Conservation (phyloP, 1,140 invertebrate species). For the Fopius arisanus region DNA sequence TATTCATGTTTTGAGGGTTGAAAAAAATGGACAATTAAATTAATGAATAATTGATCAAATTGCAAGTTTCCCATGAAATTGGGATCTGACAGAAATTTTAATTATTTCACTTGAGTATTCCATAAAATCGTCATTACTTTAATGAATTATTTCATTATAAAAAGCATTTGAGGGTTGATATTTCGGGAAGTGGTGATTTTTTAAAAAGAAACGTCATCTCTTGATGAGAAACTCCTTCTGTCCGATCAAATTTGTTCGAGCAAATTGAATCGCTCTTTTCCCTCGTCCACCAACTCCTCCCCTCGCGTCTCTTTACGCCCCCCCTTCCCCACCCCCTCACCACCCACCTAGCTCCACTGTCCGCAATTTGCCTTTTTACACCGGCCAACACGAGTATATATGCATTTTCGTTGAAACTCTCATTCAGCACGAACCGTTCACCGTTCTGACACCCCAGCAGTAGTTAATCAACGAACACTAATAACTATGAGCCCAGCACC, state of each 20-base stretch:
- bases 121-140: neutral
- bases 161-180: too few species aligned
- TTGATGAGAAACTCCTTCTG: conserved; percentile 7
- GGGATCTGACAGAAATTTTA: too few species aligned
- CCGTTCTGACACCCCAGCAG: neutral
- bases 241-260: conserved; percentile 18
- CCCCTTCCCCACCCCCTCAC: neutral
- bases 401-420: neutral
- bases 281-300: neutral
- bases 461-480: neutral
- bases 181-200: neutral
- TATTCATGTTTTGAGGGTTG: too few species aligned
- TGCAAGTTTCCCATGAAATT: too few species aligned
- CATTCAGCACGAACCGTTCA: neutral
- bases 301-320: too few species aligned
- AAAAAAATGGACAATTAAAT: too few species aligned
- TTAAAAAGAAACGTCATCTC: neutral
- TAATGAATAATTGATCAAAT: too few species aligned
- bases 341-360: neutral
- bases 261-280: conserved; percentile 15
- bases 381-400: too few species aligned
- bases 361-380: neutral
- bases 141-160: neutral
- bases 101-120: too few species aligned
- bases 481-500: neutral